A percentile compares a stretch with the other conserved stretches of the same genome.
Conservation (phyloP, 1,140 invertebrate genomes). For the Cydia pomonella region DNA sequence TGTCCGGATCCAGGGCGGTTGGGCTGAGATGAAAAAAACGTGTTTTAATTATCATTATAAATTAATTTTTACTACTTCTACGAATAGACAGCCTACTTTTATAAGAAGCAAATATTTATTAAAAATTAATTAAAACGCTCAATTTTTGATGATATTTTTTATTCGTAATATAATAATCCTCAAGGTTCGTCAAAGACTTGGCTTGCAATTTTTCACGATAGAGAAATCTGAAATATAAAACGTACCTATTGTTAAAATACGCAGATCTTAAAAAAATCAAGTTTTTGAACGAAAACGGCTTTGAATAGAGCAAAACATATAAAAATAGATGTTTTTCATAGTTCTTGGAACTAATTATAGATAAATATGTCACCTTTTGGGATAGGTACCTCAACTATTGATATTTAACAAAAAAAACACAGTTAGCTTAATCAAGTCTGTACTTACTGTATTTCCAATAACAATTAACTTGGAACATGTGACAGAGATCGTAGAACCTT, state of each 20-base stretch:
- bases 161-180: neutral
- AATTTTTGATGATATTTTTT: neutral
- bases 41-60: neutral
- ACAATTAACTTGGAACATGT: conserved; percentile 66
- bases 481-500: conserved; percentile 63
- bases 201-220: conserved; percentile 7
- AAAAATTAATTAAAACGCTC: neutral
- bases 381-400: too few species aligned
- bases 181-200: conserved; percentile 25
- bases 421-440: neutral
- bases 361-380: too few species aligned
- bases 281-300: neutral
- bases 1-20: conserved; percentile 1
- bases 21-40: neutral
- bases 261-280: neutral
- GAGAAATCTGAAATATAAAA: conserved; percentile 24
- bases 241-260: neutral
- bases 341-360: too few species aligned
- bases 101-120: neutral
- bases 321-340: too few species aligned
- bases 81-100: neutral
- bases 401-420: neutral
- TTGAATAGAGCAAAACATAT: neutral
- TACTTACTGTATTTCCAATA: conserved; percentile 68
- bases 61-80: neutral